Base-by-base conservation (phyloP, 2,113 vertebrate species). In the Chauna torquata region DNA sequence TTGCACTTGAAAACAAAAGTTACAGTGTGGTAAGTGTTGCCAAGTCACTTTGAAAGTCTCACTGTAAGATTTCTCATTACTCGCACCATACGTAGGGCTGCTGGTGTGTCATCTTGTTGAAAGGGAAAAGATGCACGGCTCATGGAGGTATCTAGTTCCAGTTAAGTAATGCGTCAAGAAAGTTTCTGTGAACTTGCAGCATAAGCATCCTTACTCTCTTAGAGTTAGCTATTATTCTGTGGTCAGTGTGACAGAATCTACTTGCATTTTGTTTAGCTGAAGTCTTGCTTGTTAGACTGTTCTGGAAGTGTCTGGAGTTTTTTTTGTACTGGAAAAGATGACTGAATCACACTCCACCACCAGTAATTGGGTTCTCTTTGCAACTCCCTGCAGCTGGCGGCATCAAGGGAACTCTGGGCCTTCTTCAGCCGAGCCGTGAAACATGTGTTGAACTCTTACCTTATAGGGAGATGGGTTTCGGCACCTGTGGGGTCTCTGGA, bases 331-430 rank as follows among this genome's bases (percentile, higher is more conserved):
- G 49, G 23, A 74, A 47, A 71, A 88, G 59, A 32, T 20, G 20
- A 24, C 27, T 27, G n/a, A 70, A 13, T n/a, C 50, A 14, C 30
- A 18, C 24, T 40, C 3, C 3, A 6, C 9, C 0, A 0, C 24
- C 0, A 0, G 12, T 45, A 44, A 7, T 42, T 0, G 0, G 16
- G 22, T 42, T 44, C 15, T 18, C 14, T 1, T 3, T 17, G 45
- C 3, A 22, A 32, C 42, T 76, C 45, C 13, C 30, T 42, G n/a
- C 36, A 0, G 0, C 36, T 62, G 76, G 19, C 58, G 34, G 49
- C 17, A 24, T 50, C 20, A 17, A 16, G 47, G 44, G 49, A 49
- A 13, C 74, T 87, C 15, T 20, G 70, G 54, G 65, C 62, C n/a
- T 49, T 68, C 55, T 76, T 82, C 10, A 24, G 58, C 24, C 32